phyloP scores from a whole-genome alignment of 2,888 invertebrate genomes.

The Caenorhabditis macrosperma region DNA sequence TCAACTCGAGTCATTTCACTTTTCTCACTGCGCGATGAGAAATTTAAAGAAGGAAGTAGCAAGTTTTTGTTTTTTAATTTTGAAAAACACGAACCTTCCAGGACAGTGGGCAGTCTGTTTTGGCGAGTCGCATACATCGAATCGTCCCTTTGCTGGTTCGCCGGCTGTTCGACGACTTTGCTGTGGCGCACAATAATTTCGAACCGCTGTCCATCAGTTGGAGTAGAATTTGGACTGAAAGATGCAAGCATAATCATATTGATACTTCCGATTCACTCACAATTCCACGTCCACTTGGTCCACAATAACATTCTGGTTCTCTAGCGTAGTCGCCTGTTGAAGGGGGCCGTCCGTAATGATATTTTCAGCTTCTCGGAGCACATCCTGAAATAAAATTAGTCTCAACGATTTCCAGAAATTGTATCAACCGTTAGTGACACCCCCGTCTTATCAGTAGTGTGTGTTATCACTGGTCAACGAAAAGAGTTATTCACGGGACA shows the following conservation, averaged over 20 bases:
- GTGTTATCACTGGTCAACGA: not conserved
- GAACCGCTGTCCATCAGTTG: slow-evolving; percentile 67
- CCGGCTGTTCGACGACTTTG: slow-evolving; percentile 69
- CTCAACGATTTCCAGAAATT: not conserved
- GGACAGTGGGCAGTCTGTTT: slow-evolving; percentile 43
- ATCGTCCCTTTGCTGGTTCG: slow-evolving; percentile 50
- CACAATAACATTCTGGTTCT: slow-evolving; percentile 65
- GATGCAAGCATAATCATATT: too few relatives aligned
- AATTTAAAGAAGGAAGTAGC: slow-evolving; percentile 1
- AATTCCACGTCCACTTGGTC: slow-evolving; percentile 72
- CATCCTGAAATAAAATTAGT: slow-evolving; percentile 60
- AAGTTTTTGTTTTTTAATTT: not conserved
- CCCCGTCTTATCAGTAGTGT: not conserved
- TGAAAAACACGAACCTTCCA: slow-evolving; percentile 41
- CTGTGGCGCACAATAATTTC: slow-evolving; percentile 77
- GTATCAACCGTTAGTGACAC: slow-evolving; percentile 4
- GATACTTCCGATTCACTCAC: slow-evolving; percentile 19
- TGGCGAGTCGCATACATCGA: slow-evolving; percentile 14
- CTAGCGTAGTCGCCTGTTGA: slow-evolving; percentile 55
- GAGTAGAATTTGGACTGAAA: slow-evolving; percentile 43
- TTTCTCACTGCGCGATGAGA: slow-evolving; percentile 23
- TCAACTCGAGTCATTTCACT: slow-evolving; percentile 22
- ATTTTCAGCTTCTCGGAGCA: slow-evolving; percentile 68
- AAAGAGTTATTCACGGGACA: not conserved
- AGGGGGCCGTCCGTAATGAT: slow-evolving; percentile 68